Evolutionary conservation across 92 coral and sea anemone genomes (phyloP), one percentile per base, ranked within the genome.

Genomic region (Zoanthus gigantus): DNA sequence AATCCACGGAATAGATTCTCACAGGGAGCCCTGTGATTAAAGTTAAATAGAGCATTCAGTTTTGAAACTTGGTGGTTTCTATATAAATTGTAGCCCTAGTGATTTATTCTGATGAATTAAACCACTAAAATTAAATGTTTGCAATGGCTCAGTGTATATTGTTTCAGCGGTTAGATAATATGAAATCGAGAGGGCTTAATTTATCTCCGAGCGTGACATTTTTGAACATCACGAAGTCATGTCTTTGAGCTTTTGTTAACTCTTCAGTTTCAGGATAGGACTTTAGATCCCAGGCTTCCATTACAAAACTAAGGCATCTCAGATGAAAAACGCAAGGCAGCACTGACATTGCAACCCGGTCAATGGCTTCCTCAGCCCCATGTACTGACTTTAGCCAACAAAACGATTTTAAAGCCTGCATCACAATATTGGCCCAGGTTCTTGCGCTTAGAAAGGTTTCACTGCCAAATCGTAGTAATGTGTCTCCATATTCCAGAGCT

Each of bases 371-470:
- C 32, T 57, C 83, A 7, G 42, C 72, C 7, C 71, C 52, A 9
- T 78, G 54, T 10, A 34, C 37, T 45, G 71, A 42, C 60, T 79
- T 79, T 7, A 79, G 72, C 29, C 10, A 30, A 23, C 23, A 16
- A 46, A 58, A 79, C 23, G 72, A 79, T 42, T 61, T 79, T 28
- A 60, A 65, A 60, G 83, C 58, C 52, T 79, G 72, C 72, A 79
- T 58, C 30, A 79, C 56, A 6, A 79, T 37, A 16, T 42, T 61
- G 16, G 83, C 83, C 83, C 83, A 79, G 10, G 83, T 66, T 15
- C 56, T 58, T 61, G 83, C 83, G 53, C 60, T 79, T 9, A 79
- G 56, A 79, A 79, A 31, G 72, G 9, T 60, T 37, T 79, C 83
- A 37, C 47, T 42, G 72, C 56, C 15, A 7, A 60, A 32, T 16